These are phyloP conservation scores for Gadopsis marmoratus DNA, from an alignment of 2,797 vertebrate species.

Conservation along the genomic window DNA sequence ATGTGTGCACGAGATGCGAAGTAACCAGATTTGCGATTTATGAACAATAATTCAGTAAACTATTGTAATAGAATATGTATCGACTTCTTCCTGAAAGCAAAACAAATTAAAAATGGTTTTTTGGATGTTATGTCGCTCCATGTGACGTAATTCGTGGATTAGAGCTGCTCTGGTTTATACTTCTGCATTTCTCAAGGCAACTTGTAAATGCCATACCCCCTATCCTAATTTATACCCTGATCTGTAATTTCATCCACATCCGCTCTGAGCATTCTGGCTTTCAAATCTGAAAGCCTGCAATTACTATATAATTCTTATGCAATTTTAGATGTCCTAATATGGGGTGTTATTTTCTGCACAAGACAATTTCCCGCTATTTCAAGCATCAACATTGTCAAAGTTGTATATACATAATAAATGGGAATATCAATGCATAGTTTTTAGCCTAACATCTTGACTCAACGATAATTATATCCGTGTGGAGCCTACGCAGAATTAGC, in stretches of 20 bases:
- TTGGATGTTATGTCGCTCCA: conserved; percentile 24
- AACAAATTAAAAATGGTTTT: neutral
- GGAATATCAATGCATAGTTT: conserved; percentile 99
- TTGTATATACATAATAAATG: conserved; percentile 99
- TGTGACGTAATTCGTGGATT: conserved; percentile 85
- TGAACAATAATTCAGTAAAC: neutral
- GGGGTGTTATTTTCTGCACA: conserved; percentile 99
- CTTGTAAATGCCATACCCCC: conserved; percentile 97
- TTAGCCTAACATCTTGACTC: conserved; percentile 99
- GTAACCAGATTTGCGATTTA: neutral
- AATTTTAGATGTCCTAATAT: conserved; percentile 99
- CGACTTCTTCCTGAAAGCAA: neutral
- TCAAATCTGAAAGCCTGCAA: conserved; percentile 99
- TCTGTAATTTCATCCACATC: conserved; percentile 99
- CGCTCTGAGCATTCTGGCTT: conserved; percentile 98
- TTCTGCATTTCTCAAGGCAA: conserved; percentile 95
- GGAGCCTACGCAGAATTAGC: conserved; percentile 99
- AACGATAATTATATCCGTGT: conserved; percentile 99
- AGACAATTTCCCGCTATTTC: conserved; percentile 99
- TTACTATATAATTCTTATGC: conserved; percentile 99
- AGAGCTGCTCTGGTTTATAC: conserved; percentile 83
- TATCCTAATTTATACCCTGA: conserved; percentile 99
- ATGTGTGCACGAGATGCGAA: neutral
- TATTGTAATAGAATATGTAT: neutral
- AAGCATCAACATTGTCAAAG: conserved; percentile 99